Conservation (phyloP, 2,888 invertebrate genomes). For the Steinernema hermaphroditum region DNA sequence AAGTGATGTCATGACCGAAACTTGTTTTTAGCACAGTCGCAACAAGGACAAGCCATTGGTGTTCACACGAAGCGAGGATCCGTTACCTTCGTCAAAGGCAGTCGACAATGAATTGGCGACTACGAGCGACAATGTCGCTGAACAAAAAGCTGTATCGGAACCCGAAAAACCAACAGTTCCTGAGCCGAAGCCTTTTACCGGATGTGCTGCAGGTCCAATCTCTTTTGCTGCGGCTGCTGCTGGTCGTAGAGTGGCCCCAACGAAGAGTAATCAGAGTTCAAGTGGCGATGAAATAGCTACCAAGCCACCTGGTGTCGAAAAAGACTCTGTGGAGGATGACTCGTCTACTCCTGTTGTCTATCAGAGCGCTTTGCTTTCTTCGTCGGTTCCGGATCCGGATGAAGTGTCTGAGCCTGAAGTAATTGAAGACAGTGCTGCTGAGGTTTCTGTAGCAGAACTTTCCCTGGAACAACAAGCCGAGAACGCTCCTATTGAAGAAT, state of each 20-base stretch:
- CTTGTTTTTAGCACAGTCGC: not conserved
- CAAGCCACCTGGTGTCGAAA: not conserved
- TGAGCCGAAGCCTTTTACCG: conserved; percentile 1
- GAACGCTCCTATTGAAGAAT: too few relatives aligned
- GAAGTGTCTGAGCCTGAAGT: not conserved
- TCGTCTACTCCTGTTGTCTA: not conserved
- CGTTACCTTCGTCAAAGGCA: not conserved
- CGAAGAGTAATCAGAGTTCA: not conserved
- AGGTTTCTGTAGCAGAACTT: not conserved
- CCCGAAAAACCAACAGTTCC: not conserved
- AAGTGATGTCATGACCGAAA: not conserved
- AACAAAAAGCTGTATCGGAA: not conserved
- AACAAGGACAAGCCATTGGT: conserved; percentile 9
- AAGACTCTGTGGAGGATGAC: not conserved
- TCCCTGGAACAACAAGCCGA: not conserved
- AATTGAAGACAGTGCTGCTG: not conserved
- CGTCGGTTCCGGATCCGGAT: not conserved
- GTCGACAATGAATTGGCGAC: not conserved
- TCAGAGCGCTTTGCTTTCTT: conserved; percentile 3
- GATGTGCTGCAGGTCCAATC: conserved; percentile 5
- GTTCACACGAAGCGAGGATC: not conserved
- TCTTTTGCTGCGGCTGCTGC: conserved; percentile 7
- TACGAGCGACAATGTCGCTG: not conserved
- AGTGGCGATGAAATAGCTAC: not conserved
- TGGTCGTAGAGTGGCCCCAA: not conserved